Percentiles rank a stretch among this genome's conserved stretches.
phyloP scores from a whole-genome alignment of 2,113 vertebrate species.

The Protobothrops mucrosquamatus region DNA sequence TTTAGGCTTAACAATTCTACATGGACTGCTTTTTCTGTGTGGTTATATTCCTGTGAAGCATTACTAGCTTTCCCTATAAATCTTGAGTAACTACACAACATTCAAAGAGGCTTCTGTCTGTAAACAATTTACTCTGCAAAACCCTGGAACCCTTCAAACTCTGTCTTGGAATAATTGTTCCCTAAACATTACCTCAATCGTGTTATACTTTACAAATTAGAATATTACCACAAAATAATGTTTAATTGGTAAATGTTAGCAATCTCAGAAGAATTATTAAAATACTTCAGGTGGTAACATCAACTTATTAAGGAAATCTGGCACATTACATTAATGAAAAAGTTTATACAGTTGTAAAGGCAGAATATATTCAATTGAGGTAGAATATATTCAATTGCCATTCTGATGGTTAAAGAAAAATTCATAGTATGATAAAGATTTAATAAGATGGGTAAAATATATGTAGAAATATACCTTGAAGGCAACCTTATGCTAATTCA shows the following conservation, averaged over 20 bases:
- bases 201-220: not conserved
- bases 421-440: not conserved
- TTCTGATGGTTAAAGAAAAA: not conserved
- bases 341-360: not conserved
- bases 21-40: not conserved
- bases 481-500: not conserved
- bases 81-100: not conserved
- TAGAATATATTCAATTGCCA: not conserved
- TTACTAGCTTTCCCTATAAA: not conserved
- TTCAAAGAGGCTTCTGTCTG: not conserved
- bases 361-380: not conserved
- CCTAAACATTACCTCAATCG: not conserved
- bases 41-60: not conserved
- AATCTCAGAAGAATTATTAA: not conserved
- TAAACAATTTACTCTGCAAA: not conserved
- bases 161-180: not conserved
- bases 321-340: not conserved
- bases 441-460: not conserved
- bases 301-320: not conserved
- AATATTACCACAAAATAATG: not conserved
- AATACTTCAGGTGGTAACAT: not conserved
- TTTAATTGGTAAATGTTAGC: not conserved
- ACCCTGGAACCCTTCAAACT: not conserved
- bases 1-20: not conserved
- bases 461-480: not conserved